phyloP scores from a whole-genome alignment of 2,113 vertebrate species.

The Phyllostomus discolor region DNA sequence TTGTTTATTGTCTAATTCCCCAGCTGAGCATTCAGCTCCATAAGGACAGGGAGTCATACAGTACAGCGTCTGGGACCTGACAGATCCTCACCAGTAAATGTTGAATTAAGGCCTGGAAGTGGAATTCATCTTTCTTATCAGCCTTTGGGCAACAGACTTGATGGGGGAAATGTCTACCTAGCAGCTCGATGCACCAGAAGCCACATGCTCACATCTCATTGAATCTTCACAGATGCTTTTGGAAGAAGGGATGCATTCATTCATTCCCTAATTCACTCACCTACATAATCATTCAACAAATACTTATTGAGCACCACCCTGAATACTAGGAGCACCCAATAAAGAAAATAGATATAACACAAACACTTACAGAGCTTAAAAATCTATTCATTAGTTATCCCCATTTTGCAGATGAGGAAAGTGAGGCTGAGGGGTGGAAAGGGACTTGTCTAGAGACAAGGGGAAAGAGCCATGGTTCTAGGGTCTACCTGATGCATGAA shows the following conservation, averaged over 20 bases:
- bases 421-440: neutral
- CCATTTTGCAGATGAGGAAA: neutral
- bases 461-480: neutral
- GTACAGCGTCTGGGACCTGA: neutral
- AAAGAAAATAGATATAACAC: neutral
- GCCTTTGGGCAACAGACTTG: neutral
- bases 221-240: neutral
- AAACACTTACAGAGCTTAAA: neutral
- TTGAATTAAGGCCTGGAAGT: neutral
- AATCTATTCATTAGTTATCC: neutral
- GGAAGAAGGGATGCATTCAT: neutral
- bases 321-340: neutral
- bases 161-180: neutral
- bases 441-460: neutral
- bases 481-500: neutral
- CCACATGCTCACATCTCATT: neutral
- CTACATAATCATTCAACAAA: neutral
- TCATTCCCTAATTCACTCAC: neutral
- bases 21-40: neutral
- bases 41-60: neutral
- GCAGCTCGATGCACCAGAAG: neutral
- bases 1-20: neutral
- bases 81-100: neutral
- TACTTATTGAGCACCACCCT: neutral
- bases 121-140: neutral